Conservation (phyloP, 2,797 vertebrate species). For the Gouania willdenowi region DNA sequence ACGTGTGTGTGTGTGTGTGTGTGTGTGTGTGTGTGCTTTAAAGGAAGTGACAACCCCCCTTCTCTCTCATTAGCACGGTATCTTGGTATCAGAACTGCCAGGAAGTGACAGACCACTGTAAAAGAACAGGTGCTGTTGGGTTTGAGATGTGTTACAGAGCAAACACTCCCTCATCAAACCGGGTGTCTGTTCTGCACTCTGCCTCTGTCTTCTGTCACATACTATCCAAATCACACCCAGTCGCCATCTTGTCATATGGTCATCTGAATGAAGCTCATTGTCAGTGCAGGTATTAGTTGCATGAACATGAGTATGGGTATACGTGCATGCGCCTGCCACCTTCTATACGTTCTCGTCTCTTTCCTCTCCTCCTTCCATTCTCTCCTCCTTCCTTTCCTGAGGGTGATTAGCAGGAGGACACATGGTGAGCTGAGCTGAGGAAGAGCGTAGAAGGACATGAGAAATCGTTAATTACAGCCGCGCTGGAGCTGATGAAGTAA, state of each 20-base stretch:
- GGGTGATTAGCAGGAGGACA: conserved; percentile 80
- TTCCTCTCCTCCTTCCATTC: conserved; percentile 1
- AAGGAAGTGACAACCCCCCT: conserved; percentile 70
- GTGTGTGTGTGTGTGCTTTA: conserved; percentile 45
- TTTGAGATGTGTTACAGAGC: conserved; percentile 75
- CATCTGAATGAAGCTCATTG: conserved; percentile 73
- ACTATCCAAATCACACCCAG: conserved; percentile 72
- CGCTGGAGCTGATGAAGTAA: conserved; percentile 81
- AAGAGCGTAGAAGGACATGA: conserved; percentile 72
- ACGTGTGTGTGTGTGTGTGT: conserved; percentile 9
- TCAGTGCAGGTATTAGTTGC: conserved; percentile 68
- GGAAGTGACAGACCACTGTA: conserved; percentile 76
- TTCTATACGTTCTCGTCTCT: conserved; percentile 53
- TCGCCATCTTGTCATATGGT: conserved; percentile 76
- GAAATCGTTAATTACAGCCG: conserved; percentile 83
- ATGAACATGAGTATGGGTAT: conserved; percentile 18
- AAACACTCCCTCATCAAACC: conserved; percentile 77
- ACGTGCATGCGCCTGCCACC: conserved; percentile 35
- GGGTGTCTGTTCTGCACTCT: conserved; percentile 77
- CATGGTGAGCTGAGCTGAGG: conserved; percentile 72
- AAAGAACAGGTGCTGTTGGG: conserved; percentile 75
- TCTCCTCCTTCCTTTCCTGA: conserved; percentile 32
- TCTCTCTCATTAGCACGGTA: conserved; percentile 76
- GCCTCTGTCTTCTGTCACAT: conserved; percentile 77
- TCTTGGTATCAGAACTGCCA: conserved; percentile 77